Base-by-base conservation (phyloP, 2,888 invertebrate genomes). In the Drosophila testacea region DNA sequence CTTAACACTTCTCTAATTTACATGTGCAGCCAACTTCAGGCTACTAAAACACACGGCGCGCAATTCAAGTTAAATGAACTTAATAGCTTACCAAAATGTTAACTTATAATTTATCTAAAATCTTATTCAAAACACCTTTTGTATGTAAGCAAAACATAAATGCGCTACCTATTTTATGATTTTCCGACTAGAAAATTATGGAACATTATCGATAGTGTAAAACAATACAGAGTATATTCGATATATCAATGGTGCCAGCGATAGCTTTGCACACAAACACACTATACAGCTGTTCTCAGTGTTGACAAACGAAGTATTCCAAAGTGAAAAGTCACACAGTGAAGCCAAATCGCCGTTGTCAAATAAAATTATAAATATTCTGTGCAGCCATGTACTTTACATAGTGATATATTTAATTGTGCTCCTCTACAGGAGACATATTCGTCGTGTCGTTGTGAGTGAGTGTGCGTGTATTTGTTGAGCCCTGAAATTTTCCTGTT, bases 321-420 rank as follows among this genome's bases (percentile, higher is more conserved):
- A 76, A 76, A 76, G 76, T 76, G 79, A 76, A 76, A 76, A 76
- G 79, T 76, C 76, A 79, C 76, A 76, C 41, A 76, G 60, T 57
- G 52, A 32, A 69, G 72, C 57, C 36, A 79, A 79, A 75, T 64
- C 75, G 16, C 16, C 16, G 36, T 73, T 68, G 56, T 54, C 56
- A 60, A 27, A 46, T 41, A 30, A 59, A 30, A 30, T 42, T 46
- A 13, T 42, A 11, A 34, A 16, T 46, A 56, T 38, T 27, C 4
- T 54, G 22, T 38, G 46, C 36, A 65, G 42, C 54, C 50, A 76
- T 79, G 75, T 57, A 16, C 69, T 52, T 46, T 13, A 75, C 56
- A 69, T 69, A 75, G 54, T 38, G 30, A 51, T 16, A 6, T 6
- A 46, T 54, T 22, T 6, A 54, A 34, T 6, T 22, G 44, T 36